Evolutionary conservation across 2,113 vertebrate genomes (phyloP).

Genomic region (Alexandromys fortis): DNA sequence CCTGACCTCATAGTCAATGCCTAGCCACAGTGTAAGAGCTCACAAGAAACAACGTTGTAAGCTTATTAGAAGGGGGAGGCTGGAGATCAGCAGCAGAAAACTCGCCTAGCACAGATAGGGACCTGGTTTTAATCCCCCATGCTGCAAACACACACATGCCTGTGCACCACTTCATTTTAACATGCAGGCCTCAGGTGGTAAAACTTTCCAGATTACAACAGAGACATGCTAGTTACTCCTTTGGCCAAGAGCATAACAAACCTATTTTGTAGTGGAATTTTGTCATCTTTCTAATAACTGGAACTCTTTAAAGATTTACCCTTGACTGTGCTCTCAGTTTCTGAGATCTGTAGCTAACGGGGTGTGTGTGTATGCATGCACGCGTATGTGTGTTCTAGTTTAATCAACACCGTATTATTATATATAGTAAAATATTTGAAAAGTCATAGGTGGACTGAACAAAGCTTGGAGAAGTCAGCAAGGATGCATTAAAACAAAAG

Average conservation of each 20-base stretch:
- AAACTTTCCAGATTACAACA: not conserved
- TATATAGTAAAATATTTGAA: constrained; percentile 48
- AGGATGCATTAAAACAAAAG: constrained; percentile 16
- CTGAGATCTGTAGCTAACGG: not conserved
- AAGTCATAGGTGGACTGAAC: not conserved
- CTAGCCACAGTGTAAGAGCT: not conserved
- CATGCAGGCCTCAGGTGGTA: not conserved
- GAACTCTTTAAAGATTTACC: not conserved
- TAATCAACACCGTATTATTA: not conserved
- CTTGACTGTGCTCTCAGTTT: not conserved
- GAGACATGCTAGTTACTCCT: not conserved
- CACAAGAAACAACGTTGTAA: not conserved
- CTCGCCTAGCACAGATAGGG: not conserved
- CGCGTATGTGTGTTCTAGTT: not conserved
- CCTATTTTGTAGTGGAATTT: constrained; percentile 3
- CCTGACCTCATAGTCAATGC: not conserved
- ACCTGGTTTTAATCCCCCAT: not conserved
- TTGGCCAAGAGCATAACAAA: not conserved
- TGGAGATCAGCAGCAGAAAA: not conserved
- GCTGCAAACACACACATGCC: not conserved
- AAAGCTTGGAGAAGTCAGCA: not conserved
- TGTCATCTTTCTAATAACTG: not conserved
- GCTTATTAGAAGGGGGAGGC: not conserved
- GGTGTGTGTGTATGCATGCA: too few relatives aligned
- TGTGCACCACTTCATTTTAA: not conserved